A percentile compares a stretch with the other conserved stretches of the same genome.
These are phyloP conservation scores for Microctonus hyperodae DNA, from an alignment of 2,888 invertebrate genomes.

Conservation along the genomic window DNA sequence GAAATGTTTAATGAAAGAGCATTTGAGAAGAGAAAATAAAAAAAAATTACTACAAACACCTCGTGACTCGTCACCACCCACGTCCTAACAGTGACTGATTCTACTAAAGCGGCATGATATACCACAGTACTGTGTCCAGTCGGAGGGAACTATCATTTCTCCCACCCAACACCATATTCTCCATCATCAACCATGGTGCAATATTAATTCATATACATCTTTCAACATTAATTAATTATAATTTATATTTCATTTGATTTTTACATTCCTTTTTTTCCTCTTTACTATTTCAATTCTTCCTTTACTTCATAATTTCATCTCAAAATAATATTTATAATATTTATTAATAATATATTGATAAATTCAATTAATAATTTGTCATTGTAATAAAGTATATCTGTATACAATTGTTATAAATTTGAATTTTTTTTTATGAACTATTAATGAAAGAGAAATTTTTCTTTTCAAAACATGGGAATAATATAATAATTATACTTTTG, in stretches of 20 bases:
- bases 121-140: slow-evolving; percentile 53
- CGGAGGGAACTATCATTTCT: slow-evolving; percentile 61
- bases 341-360: too few species aligned
- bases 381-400: too few species aligned
- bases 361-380: not conserved
- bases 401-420: too few species aligned
- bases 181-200: slow-evolving; percentile 53
- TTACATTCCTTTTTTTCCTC: too few species aligned
- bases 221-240: slow-evolving; percentile 2
- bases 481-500: too few species aligned
- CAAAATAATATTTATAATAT: not conserved
- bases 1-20: not conserved
- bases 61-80: slow-evolving; percentile 60
- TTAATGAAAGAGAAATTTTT: too few species aligned
- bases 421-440: too few species aligned
- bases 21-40: slow-evolving; percentile 18
- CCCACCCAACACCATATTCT: slow-evolving; percentile 53
- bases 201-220: slow-evolving; percentile 25
- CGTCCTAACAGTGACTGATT: slow-evolving; percentile 62
- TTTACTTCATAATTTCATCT: not conserved
- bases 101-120: slow-evolving; percentile 55
- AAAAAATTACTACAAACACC: slow-evolving; percentile 15
- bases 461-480: too few species aligned
- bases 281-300: too few species aligned
- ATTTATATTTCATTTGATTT: not conserved